phyloP scores from a whole-genome alignment of 2,888 invertebrate genomes.

The Agrilus mali region DNA sequence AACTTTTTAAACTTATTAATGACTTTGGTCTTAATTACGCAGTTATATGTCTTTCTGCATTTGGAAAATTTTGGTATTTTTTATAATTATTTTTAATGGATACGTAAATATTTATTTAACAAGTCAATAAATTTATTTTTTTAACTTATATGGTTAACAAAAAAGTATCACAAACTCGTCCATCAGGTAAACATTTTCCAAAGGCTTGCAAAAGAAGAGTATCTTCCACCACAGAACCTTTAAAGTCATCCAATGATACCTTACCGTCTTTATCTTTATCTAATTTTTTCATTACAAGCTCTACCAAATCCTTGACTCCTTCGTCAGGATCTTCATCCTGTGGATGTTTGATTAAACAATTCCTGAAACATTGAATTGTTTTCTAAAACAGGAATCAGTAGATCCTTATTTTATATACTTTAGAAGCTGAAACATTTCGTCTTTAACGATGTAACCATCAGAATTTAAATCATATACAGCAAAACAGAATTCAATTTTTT shows the following conservation, averaged over 20 bases:
- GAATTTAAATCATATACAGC: constrained; percentile 58
- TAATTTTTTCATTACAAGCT: constrained; percentile 58
- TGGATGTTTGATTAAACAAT: constrained; percentile 47
- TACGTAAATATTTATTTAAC: too few relatives aligned
- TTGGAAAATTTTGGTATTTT: too few relatives aligned
- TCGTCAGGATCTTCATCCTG: constrained; percentile 65
- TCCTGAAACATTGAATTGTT: constrained; percentile 28
- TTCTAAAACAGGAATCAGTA: not conserved
- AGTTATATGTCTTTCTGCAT: too few relatives aligned
- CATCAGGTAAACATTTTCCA: constrained; percentile 60
- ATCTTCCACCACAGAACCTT: constrained; percentile 47
- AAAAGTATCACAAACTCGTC: constrained; percentile 37
- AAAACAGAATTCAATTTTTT: constrained; percentile 55
- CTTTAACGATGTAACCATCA: constrained; percentile 56
- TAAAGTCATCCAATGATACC: constrained; percentile 57
- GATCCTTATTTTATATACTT: constrained; percentile 18
- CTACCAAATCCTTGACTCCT: constrained; percentile 61
- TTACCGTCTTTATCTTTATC: constrained; percentile 64
- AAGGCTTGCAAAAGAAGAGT: constrained; percentile 62
- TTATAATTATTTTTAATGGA: too few relatives aligned
- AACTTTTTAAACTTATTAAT: too few relatives aligned
- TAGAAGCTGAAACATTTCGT: constrained; percentile 62
- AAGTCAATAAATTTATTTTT: not conserved
- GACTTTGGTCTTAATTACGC: too few relatives aligned
- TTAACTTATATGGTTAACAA: constrained; percentile 26